Conservation (phyloP, 2,888 invertebrate genomes). For the Synanthedon myopaeformis region DNA sequence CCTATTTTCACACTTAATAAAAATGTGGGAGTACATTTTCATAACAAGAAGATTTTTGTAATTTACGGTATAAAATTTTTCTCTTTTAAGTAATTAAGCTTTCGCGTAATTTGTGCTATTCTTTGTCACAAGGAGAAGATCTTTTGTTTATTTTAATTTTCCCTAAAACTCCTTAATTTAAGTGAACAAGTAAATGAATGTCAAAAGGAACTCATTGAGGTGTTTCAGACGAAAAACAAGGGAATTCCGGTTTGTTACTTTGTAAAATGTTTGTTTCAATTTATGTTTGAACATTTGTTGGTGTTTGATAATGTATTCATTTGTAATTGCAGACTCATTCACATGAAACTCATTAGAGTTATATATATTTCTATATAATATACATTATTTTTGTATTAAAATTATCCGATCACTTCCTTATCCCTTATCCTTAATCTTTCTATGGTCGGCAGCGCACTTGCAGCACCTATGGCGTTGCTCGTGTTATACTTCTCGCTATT, state of each 20-base stretch:
- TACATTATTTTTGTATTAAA: no score
- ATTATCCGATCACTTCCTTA: neutral
- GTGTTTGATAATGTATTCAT: neutral
- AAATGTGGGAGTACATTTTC: no score
- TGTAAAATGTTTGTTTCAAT: no score
- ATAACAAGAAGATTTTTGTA: no score
- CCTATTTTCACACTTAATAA: no score
- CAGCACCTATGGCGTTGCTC: no score
- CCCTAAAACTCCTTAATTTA: neutral
- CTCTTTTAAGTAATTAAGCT: neutral
- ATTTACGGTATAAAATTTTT: neutral
- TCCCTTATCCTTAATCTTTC: neutral
- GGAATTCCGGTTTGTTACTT: no score
- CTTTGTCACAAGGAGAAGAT: neutral
- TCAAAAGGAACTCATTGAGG: neutral
- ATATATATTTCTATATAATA: no score
- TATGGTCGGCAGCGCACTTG: neutral
- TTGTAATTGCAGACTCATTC: neutral
- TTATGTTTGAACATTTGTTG: neutral
- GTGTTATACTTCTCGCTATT: no score
- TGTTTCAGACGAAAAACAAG: neutral
- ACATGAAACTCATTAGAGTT: no score
- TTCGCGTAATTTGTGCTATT: neutral
- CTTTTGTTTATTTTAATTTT: neutral
- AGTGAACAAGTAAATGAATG: neutral